A percentile compares a stretch with the other conserved stretches of the same genome.
These are phyloP conservation scores for Gymnocheta viridis DNA, from an alignment of 2,888 invertebrate genomes.

Conservation along the genomic window DNA sequence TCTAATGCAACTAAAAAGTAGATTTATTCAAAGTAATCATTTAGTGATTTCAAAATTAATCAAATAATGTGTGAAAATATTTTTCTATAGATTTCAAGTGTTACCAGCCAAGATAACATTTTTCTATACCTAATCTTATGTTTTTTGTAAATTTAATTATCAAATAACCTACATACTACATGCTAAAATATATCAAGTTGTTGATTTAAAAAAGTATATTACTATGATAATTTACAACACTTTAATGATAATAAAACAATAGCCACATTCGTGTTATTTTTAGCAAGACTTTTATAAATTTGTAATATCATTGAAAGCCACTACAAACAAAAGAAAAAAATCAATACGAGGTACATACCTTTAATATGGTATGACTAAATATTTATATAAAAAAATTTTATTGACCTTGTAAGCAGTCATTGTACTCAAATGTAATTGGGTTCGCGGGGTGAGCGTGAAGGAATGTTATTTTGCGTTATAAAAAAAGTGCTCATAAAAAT, in stretches of 20 bases:
- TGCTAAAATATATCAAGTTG: background rate
- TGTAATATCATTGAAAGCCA: background rate
- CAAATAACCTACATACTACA: background rate
- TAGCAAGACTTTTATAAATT: conserved; percentile 8
- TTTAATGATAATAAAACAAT: conserved; percentile 9
- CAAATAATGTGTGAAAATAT: background rate
- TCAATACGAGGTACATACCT: background rate
- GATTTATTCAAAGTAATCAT: background rate
- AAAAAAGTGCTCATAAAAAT: background rate
- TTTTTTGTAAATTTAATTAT: conserved; percentile 4
- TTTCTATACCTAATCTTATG: conserved; percentile 20
- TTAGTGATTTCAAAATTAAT: background rate
- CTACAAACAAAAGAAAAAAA: background rate
- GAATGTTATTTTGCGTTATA: background rate
- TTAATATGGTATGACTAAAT: background rate
- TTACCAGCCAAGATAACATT: background rate
- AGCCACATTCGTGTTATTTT: conserved; percentile 31
- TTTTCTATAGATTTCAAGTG: background rate
- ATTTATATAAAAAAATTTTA: conserved; percentile 9
- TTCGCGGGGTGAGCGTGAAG: background rate
- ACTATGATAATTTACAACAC: background rate
- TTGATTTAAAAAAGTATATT: background rate
- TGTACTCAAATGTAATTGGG: conserved; percentile 21
- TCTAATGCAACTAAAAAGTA: background rate
- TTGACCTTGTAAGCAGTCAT: conserved; percentile 45